Conservation (phyloP, 2,888 invertebrate species). For the Lasioglossum marginatum region DNA sequence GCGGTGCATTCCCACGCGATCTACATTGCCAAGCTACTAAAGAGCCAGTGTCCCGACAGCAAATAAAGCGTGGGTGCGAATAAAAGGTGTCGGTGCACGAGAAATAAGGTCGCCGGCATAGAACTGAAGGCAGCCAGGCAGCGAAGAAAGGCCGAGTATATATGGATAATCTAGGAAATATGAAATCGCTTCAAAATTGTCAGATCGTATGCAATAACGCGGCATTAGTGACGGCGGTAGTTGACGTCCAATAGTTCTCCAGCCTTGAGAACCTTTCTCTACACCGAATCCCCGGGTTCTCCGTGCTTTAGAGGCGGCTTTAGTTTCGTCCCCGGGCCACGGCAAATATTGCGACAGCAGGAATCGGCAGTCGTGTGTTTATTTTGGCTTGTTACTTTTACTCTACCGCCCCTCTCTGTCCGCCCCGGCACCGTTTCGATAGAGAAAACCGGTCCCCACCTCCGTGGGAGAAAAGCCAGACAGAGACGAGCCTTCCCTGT, state of each 20-base stretch:
- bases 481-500: constrained; percentile 16
- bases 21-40: not conserved
- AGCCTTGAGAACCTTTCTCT: not conserved
- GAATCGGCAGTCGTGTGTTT: constrained; percentile 77
- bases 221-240: constrained; percentile 72
- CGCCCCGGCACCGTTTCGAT: constrained; percentile 20
- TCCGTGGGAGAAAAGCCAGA: constrained; percentile 44
- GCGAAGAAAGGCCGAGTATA: constrained; percentile 1
- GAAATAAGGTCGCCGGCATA: constrained; percentile 18
- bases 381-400: constrained; percentile 75
- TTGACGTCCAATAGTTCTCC: constrained; percentile 61
- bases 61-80: not conserved
- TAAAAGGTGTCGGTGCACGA: not conserved
- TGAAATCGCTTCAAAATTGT: constrained; percentile 78
- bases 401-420: constrained; percentile 45
- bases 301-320: constrained; percentile 19
- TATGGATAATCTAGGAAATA: constrained; percentile 76
- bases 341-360: constrained; percentile 75
- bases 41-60: not conserved
- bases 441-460: not conserved
- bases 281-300: not conserved
- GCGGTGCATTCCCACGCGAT: not conserved
- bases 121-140: not conserved
- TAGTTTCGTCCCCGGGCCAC: constrained; percentile 70
- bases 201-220: constrained; percentile 78